Evolutionary conservation across 2,797 vertebrate genomes (phyloP).

Genomic region (Gymnoscopelus braueri): DNA sequence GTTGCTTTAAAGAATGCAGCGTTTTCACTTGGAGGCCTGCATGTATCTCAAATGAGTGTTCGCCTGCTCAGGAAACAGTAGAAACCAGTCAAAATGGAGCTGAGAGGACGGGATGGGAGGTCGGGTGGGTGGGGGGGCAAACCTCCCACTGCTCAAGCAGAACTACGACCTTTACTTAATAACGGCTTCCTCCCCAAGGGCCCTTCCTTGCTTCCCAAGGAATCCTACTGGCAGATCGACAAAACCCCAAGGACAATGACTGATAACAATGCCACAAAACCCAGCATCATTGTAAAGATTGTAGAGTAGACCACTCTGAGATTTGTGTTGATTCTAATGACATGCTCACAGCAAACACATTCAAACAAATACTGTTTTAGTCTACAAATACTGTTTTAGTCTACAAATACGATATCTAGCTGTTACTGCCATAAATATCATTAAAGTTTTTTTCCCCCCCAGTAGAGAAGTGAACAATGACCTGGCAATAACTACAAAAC

Average conservation of each 20-base stretch:
- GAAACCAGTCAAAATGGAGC: conserved; percentile 10
- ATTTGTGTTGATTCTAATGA: background rate
- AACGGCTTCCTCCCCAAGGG: conserved; percentile 54
- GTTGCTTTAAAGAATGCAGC: conserved; percentile 35
- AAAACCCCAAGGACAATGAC: conserved; percentile 29
- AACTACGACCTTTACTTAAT: conserved; percentile 45
- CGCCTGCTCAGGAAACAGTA: conserved; percentile 53
- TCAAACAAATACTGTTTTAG: background rate
- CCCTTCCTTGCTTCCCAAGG: conserved; percentile 28
- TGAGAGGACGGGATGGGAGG: conserved; percentile 9
- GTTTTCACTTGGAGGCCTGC: conserved; percentile 2
- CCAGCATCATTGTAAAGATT: background rate
- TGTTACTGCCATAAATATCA: background rate
- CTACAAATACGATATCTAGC: background rate
- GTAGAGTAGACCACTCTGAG: background rate
- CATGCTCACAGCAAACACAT: background rate
- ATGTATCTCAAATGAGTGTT: conserved; percentile 11
- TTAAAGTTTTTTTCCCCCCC: background rate
- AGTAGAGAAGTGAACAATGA: background rate
- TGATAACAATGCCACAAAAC: background rate
- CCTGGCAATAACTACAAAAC: background rate
- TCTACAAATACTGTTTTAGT: background rate
- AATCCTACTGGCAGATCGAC: conserved; percentile 22
- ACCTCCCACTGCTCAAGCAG: background rate
- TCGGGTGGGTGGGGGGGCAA: background rate